A percentile compares a stretch with the other conserved stretches of the same genome.
phyloP scores from a whole-genome alignment of 2,888 invertebrate genomes.

The Eutolmus rufibarbis region DNA sequence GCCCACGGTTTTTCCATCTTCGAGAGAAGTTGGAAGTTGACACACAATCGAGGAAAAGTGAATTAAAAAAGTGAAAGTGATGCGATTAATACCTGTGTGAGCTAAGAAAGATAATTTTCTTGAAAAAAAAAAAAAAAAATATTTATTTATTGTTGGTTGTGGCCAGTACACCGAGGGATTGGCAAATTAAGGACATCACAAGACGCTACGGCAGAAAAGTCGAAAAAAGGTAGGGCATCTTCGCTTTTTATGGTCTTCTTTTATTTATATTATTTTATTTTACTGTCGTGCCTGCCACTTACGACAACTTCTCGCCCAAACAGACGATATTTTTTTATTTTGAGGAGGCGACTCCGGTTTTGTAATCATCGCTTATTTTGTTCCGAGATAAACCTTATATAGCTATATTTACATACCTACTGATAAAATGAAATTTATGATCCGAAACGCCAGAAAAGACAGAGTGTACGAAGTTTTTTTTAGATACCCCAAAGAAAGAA shows the following conservation, averaged over 20 bases:
- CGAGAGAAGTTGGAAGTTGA: background rate
- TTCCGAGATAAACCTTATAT: background rate
- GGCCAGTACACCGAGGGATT: background rate
- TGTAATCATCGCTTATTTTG: background rate
- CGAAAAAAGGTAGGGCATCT: background rate
- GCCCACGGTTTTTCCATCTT: background rate
- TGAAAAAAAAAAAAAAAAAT: background rate
- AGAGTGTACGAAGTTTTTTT: background rate
- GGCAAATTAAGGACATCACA: background rate
- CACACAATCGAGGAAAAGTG: conserved; percentile 33
- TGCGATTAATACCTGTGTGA: conserved; percentile 33
- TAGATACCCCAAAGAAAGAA: background rate
- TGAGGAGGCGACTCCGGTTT: background rate
- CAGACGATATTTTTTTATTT: background rate
- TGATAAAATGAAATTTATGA: background rate
- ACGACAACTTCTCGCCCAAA: background rate
- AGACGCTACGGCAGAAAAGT: background rate
- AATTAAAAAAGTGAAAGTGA: conserved; percentile 38
- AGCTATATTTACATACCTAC: background rate
- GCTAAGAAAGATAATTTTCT: conserved; percentile 26
- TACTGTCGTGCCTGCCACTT: background rate
- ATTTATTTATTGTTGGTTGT: background rate
- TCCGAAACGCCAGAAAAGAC: background rate
- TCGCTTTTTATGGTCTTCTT: background rate
- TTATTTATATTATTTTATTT: background rate